Base-by-base conservation (phyloP, 2,113 vertebrate genomes). In the Callocephalon fimbriatum region DNA sequence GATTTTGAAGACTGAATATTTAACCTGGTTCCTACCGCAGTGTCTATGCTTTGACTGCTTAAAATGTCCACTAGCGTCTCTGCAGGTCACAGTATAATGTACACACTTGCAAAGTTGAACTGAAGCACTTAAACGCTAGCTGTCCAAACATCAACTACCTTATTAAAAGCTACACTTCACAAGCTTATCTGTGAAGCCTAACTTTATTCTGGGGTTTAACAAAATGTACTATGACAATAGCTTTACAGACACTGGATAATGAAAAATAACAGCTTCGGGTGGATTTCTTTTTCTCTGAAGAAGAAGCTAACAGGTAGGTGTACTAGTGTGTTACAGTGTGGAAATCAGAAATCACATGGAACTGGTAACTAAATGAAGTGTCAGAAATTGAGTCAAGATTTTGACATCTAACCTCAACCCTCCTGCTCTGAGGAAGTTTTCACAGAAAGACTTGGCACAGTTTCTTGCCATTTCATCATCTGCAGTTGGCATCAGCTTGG, bases 381-480 rank as follows among this genome's bases (percentile, higher is more conserved):
- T 38, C 59, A 73, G 32, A 66, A 82, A 79, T 17, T 66, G 74
- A 93, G 50, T 59, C 42, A 89, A 65, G 35, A 67, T 63, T 88
- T 91, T 84, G 93, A 90, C 85, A 68, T 77, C 97, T 95, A 97
- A 99, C 99, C 99, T 99, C 93, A 99, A 98, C 37, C 99, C 99
- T 87, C 99, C 99, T 58, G 99, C 99, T 98, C 99, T 99, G 35
- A 99, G 99, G 96, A 99, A 99, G 95, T 99, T 99, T 96, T 99
- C 99, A 95, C 99, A 99, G 98, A 99, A 99, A 13, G 99, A 99
- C 97, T 99, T 99, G 83, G 99, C 99, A 97, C 99, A 99, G 77
- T 99, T 99, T 98, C 99, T 99, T 73, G 99, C 99, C 99, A 99
- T 99, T 97, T 99, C 99, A 95, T 99, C 99, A 91, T 99, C 99